Conservation (phyloP, 2,888 invertebrate genomes). For the Belgica antarctica region DNA sequence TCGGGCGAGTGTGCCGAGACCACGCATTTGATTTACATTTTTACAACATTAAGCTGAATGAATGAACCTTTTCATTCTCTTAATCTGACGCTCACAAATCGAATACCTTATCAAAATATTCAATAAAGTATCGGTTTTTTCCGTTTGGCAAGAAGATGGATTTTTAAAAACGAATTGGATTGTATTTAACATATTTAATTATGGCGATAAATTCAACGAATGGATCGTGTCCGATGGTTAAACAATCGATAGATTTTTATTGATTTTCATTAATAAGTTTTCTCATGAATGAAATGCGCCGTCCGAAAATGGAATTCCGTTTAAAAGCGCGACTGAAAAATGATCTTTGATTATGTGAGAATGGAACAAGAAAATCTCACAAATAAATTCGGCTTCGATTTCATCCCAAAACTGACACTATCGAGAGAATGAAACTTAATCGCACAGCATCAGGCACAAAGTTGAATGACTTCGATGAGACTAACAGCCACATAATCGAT, state of each 20-base stretch:
- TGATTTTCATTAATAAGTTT: conserved; percentile 40
- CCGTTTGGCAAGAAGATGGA: not conserved
- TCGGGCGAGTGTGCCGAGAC: not conserved
- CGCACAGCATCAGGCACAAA: no score
- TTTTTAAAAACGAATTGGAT: not conserved
- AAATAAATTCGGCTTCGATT: not conserved
- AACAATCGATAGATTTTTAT: conserved; percentile 38
- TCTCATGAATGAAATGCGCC: conserved; percentile 23
- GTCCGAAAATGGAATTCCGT: conserved; percentile 20
- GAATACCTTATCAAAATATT: conserved; percentile 25
- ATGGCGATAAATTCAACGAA: conserved; percentile 39
- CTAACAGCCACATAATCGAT: no score
- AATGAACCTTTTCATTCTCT: not conserved
- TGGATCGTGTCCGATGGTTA: conserved; percentile 23
- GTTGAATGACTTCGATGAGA: no score
- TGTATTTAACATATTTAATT: conserved; percentile 43
- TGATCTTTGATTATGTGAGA: conserved; percentile 43
- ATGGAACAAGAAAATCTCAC: conserved; percentile 29
- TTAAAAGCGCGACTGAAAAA: not conserved
- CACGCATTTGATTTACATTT: conserved; percentile 37
- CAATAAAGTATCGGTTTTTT: conserved; percentile 16
- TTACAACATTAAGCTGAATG: not conserved
- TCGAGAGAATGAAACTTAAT: conserved; percentile 9
- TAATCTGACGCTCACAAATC: not conserved
- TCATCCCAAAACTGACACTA: not conserved